Base-by-base conservation (phyloP, 2,888 invertebrate species). In the Spodoptera littoralis region DNA sequence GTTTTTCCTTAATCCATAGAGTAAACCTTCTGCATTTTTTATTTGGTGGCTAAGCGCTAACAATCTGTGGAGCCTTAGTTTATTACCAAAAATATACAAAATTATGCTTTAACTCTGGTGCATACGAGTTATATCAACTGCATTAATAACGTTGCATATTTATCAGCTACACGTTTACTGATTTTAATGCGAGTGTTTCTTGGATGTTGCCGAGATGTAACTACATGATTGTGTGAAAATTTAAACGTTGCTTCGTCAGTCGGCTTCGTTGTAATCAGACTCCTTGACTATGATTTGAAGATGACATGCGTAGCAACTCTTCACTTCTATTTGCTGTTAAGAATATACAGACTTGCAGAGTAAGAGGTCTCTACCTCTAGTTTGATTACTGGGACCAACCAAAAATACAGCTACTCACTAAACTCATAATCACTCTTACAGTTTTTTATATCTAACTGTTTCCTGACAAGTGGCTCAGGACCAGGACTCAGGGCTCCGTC, bases 151-250 rank as follows among this genome's bases (percentile, higher is more conserved):
- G 13, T 53, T 53, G 69, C 12, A 24, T 8, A 27, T 63, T 57
- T 69, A 65, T 60, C 66, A 45, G 53, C 46, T 60, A 42, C 42
- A 54, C 60, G 60, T 79, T 72, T 68, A 78, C 59, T 70, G 66
- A 70, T 70, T 68, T 57, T 72, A 77, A 69, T 55, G 55, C 63
- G 61, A 66, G 55, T 51, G 58, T 65, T 59, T 45, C 55, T 51
- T 42, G 24, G 54, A 46, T 74, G 78, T 61, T 64, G 8, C 46
- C n/a, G 49, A 64, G 70, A 64, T 76, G 70, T 77, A 74, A 59
- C 55, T 51, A 76, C 64, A 70, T 62, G 70, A 74, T 77, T 64
- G 70, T 54, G 47, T 77, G 70, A 51, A 77, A 64, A 70, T 54
- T 30, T 51, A 61, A 54, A 52, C 58, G 27, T 53, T 43, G 46